Conservation (phyloP, 37 sponge, comb jelly and placozoan genomes). For the Beroe forskalii region DNA sequence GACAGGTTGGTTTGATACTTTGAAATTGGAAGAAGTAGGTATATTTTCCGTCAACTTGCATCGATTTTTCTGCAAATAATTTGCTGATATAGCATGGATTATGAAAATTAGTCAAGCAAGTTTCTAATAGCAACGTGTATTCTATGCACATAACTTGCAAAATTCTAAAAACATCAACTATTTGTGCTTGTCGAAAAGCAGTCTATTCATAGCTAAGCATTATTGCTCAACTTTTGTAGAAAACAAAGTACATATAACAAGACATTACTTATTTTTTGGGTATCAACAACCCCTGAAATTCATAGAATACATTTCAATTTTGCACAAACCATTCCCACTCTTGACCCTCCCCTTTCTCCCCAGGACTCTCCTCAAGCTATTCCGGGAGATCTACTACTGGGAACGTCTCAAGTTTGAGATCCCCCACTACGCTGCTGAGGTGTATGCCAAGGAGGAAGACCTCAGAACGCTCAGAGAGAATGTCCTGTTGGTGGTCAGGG, state of each 20-base stretch:
- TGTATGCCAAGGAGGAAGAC: constrained; percentile 83
- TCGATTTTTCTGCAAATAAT: too few species aligned
- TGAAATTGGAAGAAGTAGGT: too few species aligned
- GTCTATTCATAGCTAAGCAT: neutral
- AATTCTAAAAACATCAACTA: too few species aligned
- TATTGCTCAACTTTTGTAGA: neutral
- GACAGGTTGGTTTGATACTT: too few species aligned
- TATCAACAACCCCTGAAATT: neutral
- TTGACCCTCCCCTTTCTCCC: neutral
- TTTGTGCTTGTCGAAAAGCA: too few species aligned
- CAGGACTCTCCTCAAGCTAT: constrained; percentile 79
- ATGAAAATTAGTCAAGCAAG: too few species aligned
- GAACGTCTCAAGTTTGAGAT: constrained; percentile 94
- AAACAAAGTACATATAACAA: too few species aligned
- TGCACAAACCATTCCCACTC: neutral
- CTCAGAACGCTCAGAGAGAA: constrained; percentile 90
- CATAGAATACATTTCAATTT: neutral
- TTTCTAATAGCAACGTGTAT: too few species aligned
- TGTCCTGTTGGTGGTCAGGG: constrained; percentile 88
- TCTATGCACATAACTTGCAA: too few species aligned
- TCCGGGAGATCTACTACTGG: constrained; percentile 94
- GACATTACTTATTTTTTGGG: too few species aligned
- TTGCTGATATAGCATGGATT: too few species aligned
- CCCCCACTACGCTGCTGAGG: constrained; percentile 88
- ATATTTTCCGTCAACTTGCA: too few species aligned